Evolutionary conservation across 2,113 vertebrate species (phyloP).

Genomic region (Calidris pygmaea): DNA sequence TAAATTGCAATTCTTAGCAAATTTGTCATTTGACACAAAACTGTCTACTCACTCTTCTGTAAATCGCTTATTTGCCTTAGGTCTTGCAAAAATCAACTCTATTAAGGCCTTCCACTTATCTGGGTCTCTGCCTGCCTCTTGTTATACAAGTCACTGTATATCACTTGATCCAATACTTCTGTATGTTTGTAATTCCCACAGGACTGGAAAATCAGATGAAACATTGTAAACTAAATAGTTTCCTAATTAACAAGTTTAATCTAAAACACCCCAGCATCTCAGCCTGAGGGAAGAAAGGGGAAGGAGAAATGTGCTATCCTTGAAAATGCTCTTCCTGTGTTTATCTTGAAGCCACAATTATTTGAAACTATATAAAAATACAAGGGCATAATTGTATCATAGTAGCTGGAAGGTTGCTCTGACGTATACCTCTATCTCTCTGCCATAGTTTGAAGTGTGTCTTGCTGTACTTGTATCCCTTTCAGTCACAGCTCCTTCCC

Average conservation of each 20-base stretch:
- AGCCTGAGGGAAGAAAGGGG: not conserved
- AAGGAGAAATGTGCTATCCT: not conserved
- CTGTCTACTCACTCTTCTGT: not conserved
- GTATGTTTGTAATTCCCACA: not conserved
- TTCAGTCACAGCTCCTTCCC: not conserved
- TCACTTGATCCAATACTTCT: not conserved
- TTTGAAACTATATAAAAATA: not conserved
- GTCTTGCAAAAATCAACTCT: not conserved
- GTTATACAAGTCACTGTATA: not conserved
- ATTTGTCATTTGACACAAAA: not conserved
- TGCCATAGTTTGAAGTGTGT: not conserved
- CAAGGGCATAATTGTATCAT: not conserved
- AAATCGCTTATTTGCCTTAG: conserved; percentile 17
- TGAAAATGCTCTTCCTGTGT: not conserved
- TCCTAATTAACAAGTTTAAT: conserved; percentile 31
- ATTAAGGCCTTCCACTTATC: not conserved
- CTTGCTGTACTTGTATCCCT: not conserved
- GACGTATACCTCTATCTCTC: not conserved
- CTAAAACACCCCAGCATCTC: not conserved
- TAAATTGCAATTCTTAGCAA: not conserved
- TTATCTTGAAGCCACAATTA: not conserved
- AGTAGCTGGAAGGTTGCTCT: not conserved
- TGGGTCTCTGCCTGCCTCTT: not conserved
- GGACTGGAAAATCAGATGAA: not conserved
- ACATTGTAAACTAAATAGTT: not conserved